Base-by-base conservation (phyloP, 2,797 vertebrate species). In the Hybognathus amarus region DNA sequence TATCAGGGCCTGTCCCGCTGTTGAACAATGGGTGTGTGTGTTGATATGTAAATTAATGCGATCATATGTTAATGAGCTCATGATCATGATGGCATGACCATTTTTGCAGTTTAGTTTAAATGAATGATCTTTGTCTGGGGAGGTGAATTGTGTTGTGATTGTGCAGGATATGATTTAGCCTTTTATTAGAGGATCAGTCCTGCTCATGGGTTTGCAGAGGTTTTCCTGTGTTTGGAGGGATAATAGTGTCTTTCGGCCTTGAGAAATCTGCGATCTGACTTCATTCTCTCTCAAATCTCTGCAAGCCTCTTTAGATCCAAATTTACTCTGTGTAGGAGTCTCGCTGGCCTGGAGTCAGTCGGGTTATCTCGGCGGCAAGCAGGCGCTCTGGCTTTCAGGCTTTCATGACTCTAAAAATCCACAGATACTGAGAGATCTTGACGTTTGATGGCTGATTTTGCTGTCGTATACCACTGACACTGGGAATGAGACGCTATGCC, bases 261-360 rank as follows among this genome's bases (percentile, higher is more conserved):
- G 9, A 20, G 40, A 40, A 63, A 63, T 59, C 73, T 2, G 24
- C 45, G 40, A 30, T 63, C 38, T 45, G 40, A 63, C 75, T 77
- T 12, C 5, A 1, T 77, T 63, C 38, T 27, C 75, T 61, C 40
- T 64, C 10, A 24, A 30, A 77, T 77, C 59, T 30, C 10, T 45
- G 9, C 45, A 54, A n/a, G 54, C 54, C 54, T 50, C 30, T 6
- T 73, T 20, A 75, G 20, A 67, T 74, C 61, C 40, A 73, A 1
- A 63, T 50, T 7, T 64, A n/a, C 24, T 59, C 12, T 0, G 77
- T 54, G 77, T 79, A 18, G 80, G 69, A 74, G 69, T 74, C 9
- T 15, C 1, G 0, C 56, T 73, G 40, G 59, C 27, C 69, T 52
- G 27, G 36, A 69, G 67, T 70, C 67, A 5, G 52, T 22, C n/a